phyloP scores from a whole-genome alignment of 1,140 invertebrate genomes.

The Eumaeus atala region DNA sequence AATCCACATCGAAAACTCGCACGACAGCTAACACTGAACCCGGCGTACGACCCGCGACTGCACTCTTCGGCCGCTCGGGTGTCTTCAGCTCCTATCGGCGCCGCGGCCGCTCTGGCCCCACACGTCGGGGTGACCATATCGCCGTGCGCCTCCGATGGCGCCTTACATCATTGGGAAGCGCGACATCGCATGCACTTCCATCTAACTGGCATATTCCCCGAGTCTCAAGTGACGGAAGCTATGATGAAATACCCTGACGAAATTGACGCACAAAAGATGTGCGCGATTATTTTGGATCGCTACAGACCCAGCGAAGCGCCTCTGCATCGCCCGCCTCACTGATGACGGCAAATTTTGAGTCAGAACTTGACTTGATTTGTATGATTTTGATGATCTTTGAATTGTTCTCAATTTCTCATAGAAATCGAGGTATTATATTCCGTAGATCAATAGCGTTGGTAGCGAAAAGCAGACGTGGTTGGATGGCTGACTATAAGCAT shows the following conservation, averaged over 20 bases:
- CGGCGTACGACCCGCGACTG: slow-evolving; percentile 82
- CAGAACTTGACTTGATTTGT: slow-evolving; percentile 2
- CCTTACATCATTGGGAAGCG: slow-evolving; percentile 78
- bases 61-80: slow-evolving; percentile 75
- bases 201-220: slow-evolving; percentile 89
- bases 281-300: slow-evolving; percentile 84
- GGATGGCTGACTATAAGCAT: too few species aligned
- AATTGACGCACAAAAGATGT: slow-evolving; percentile 90
- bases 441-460: slow-evolving; percentile 13
- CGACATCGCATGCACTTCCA: slow-evolving; percentile 87
- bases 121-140: slow-evolving; percentile 43
- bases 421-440: slow-evolving; percentile 40
- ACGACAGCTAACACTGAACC: slow-evolving; percentile 87
- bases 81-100: slow-evolving; percentile 84
- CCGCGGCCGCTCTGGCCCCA: slow-evolving; percentile 76
- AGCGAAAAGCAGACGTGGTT: too few species aligned
- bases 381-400: slow-evolving; percentile 24
- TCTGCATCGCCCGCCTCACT: slow-evolving; percentile 29
- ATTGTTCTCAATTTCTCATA: slow-evolving; percentile 36
- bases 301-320: slow-evolving; percentile 60
- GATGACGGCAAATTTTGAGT: slow-evolving; percentile 8
- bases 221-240: slow-evolving; percentile 88
- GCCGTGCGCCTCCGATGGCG: slow-evolving; percentile 61
- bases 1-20: slow-evolving; percentile 87
- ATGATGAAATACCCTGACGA: slow-evolving; percentile 91